Evolutionary conservation across 2,888 invertebrate genomes (phyloP).

Genomic region (Eutolmus rufibarbis): DNA sequence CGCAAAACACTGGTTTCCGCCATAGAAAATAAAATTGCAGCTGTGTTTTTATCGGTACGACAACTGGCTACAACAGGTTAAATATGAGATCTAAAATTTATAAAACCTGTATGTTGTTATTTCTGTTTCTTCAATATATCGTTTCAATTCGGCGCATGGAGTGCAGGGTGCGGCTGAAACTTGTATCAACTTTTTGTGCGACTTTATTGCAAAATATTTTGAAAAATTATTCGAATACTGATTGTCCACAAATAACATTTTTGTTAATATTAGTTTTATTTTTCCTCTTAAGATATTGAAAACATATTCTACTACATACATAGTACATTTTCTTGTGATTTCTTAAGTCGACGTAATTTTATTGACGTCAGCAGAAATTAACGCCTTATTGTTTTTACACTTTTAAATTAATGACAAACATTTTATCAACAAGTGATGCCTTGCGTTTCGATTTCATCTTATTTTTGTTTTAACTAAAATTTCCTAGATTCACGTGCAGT

Average conservation of each 20-base stretch:
- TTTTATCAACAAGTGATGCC: background rate
- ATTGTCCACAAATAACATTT: background rate
- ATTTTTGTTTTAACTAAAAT: background rate
- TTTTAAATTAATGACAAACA: background rate
- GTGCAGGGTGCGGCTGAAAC: background rate
- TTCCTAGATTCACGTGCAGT: too few species aligned
- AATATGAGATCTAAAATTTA: background rate
- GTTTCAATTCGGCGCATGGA: background rate
- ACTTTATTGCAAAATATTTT: background rate
- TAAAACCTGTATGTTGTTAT: background rate
- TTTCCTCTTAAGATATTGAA: background rate
- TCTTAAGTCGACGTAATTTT: background rate
- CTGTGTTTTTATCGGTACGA: background rate
- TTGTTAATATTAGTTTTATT: background rate
- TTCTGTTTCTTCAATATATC: background rate
- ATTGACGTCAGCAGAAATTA: background rate
- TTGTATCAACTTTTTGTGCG: background rate
- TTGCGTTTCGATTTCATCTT: background rate
- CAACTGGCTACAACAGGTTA: background rate
- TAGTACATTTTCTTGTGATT: background rate
- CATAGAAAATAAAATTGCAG: background rate
- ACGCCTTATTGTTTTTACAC: background rate
- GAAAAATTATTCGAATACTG: background rate
- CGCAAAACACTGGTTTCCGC: background rate
- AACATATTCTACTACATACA: background rate